A percentile compares a stretch with the other conserved stretches of the same genome.
Evolutionary conservation across 2,888 invertebrate genomes (phyloP).

Genomic region (Dendrolimus pini): DNA sequence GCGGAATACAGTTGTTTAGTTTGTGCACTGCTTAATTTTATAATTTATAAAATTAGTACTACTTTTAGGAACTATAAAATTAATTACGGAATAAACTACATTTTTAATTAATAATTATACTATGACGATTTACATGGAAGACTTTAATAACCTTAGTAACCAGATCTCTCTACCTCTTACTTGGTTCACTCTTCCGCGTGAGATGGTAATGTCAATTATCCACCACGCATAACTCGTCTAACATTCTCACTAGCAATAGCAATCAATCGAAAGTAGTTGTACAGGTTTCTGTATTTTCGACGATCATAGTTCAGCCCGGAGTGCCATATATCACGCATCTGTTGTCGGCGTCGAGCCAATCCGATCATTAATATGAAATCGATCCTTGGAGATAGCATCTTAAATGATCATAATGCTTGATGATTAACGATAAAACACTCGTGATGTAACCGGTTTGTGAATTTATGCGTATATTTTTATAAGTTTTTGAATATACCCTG

Average conservation of each 20-base stretch:
- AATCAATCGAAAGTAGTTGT: neutral
- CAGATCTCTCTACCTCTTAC: too few species aligned
- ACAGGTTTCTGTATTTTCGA: neutral
- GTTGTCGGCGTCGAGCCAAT: neutral
- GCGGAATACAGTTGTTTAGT: too few species aligned
- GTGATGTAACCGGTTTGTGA: constrained; percentile 12
- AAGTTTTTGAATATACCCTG: neutral
- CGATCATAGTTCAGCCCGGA: neutral
- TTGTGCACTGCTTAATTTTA: too few species aligned
- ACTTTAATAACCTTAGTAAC: too few species aligned
- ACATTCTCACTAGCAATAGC: neutral
- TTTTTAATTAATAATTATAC: too few species aligned
- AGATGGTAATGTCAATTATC: neutral
- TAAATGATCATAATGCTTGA: constrained; percentile 16
- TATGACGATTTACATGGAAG: too few species aligned
- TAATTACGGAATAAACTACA: too few species aligned
- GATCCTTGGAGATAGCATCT: constrained; percentile 38
- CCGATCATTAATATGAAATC: constrained; percentile 28
- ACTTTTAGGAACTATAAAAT: too few species aligned
- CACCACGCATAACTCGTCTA: neutral
- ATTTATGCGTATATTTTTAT: neutral
- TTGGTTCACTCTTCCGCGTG: neutral
- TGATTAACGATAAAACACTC: constrained; percentile 17
- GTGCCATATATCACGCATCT: neutral
- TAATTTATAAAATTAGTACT: too few species aligned